These are phyloP conservation scores for Torymus aiolomorphi DNA, from an alignment of 2,888 invertebrate genomes.

Conservation along the genomic window DNA sequence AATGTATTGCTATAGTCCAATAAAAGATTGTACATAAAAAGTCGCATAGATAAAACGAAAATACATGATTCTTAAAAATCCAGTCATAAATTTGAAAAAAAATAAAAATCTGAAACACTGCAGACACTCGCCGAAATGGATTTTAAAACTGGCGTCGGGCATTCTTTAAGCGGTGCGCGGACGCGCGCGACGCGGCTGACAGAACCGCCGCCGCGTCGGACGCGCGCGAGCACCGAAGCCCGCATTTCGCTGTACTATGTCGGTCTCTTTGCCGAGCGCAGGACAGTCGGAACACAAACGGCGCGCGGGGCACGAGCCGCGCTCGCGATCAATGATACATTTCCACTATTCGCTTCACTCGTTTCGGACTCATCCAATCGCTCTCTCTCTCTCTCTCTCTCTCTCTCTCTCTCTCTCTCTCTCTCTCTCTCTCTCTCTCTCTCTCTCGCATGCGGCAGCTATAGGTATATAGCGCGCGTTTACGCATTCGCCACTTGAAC, in stretches of 20 bases:
- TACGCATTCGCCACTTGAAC: slow-evolving; percentile 13
- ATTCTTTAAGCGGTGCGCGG: not conserved
- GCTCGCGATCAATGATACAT: slow-evolving; percentile 62
- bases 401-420: no score
- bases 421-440: no score
- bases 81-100: no score
- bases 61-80: no score
- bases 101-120: no score
- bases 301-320: slow-evolving; percentile 32
- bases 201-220: no score
- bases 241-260: not conserved
- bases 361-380: slow-evolving; percentile 49
- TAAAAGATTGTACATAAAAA: no score
- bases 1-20: no score
- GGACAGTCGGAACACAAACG: slow-evolving; percentile 31
- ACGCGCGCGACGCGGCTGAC: not conserved
- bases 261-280: slow-evolving; percentile 14
- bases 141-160: not conserved
- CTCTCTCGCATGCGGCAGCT: no score
- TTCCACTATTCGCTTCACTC: slow-evolving; percentile 59
- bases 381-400: not conserved
- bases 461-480: not conserved
- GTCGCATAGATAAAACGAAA: no score
- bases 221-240: not conserved
- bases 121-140: not conserved